Evolutionary conservation across 2,113 vertebrate species (phyloP).

Genomic region (Murina feae): DNA sequence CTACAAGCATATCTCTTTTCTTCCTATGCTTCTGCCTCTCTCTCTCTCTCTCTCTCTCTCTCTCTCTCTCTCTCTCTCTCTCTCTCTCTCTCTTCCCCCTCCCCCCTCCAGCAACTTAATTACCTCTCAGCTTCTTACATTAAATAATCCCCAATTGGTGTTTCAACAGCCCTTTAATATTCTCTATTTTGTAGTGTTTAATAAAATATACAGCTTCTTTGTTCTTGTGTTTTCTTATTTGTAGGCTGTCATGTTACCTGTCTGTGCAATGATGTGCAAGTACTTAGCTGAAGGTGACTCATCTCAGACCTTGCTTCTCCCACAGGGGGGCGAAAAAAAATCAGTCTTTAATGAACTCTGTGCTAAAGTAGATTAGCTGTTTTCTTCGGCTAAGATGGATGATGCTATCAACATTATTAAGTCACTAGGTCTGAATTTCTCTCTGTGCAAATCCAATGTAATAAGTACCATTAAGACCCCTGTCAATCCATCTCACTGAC

Average conservation of each 20-base stretch:
- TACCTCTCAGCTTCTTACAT: constrained; percentile 56
- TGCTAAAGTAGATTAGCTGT: constrained; percentile 72
- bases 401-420: constrained; percentile 76
- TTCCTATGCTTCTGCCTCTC: neutral
- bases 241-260: constrained; percentile 36
- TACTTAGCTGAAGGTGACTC: constrained; percentile 64
- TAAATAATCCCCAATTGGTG: constrained; percentile 60
- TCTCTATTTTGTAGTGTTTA: constrained; percentile 64
- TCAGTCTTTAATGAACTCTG: constrained; percentile 74
- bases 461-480: constrained; percentile 61
- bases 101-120: constrained; percentile 51
- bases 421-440: constrained; percentile 72
- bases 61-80: neutral
- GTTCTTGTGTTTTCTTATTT: constrained; percentile 30
- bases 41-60: neutral
- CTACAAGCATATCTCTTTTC: neutral
- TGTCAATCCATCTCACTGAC: constrained; percentile 59
- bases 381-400: constrained; percentile 74
- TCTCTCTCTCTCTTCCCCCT: neutral
- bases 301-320: constrained; percentile 47
- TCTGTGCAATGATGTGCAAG: constrained; percentile 30
- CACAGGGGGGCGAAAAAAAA: neutral
- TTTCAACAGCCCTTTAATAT: constrained; percentile 62
- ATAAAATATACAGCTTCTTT: constrained; percentile 56
- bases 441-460: constrained; percentile 61